Conservation (phyloP, 92 coral and sea anemone species). For the Epizoanthus ramosus region DNA sequence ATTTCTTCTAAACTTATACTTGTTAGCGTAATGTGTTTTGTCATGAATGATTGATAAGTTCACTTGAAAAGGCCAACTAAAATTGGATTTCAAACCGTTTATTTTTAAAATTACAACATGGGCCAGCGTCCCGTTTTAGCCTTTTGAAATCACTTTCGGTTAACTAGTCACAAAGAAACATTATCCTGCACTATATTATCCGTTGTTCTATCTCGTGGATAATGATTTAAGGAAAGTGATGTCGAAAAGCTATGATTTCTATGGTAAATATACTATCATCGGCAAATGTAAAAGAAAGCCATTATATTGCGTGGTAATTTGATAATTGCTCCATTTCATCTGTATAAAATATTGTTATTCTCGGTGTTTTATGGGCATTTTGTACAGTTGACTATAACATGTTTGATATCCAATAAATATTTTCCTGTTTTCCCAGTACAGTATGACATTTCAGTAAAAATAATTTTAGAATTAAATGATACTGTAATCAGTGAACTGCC, state of each 20-base stretch:
- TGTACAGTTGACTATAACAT: too few relatives aligned
- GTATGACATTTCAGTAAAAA: conserved; percentile 1
- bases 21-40: not conserved
- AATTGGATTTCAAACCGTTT: not conserved
- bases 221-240: not conserved
- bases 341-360: not conserved
- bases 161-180: not conserved
- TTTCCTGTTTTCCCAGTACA: not conserved
- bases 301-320: too few relatives aligned
- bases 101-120: too few relatives aligned
- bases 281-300: not conserved
- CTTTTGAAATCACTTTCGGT: not conserved
- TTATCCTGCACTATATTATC: not conserved
- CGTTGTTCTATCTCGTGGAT: not conserved
- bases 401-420: not conserved
- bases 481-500: conserved; percentile 6
- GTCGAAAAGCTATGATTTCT: too few relatives aligned
- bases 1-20: not conserved
- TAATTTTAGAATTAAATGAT: not conserved
- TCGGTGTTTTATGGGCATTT: not conserved
- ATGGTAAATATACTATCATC: not conserved
- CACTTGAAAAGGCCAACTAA: not conserved
- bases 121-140: too few relatives aligned
- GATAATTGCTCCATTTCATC: not conserved
- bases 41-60: not conserved